Conservation (phyloP, 2,797 vertebrate species). For the Synaphobranchus kaupii region DNA sequence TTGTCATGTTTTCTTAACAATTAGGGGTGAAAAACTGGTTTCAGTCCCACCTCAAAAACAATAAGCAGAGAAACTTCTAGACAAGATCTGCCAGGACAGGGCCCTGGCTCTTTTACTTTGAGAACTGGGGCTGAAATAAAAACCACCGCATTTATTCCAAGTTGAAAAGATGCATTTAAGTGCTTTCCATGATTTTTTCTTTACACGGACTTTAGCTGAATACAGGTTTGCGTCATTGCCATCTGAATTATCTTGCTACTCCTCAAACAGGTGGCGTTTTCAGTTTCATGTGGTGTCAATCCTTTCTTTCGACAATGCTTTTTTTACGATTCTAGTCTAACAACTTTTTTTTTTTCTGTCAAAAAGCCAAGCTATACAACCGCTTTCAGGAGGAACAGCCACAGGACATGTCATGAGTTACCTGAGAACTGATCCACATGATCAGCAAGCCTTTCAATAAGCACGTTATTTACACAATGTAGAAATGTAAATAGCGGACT, state of each 20-base stretch:
- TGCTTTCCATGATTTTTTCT: not conserved
- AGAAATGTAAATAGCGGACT: not conserved
- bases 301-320: too few species aligned
- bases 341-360: not conserved
- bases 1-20: not conserved
- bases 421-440: not conserved
- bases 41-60: slow-evolving; percentile 33
- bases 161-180: not conserved
- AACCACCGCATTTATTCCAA: not conserved
- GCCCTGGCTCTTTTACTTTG: not conserved
- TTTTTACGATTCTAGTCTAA: not conserved
- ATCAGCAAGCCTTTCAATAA: not conserved
- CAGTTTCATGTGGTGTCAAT: not conserved
- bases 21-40: not conserved
- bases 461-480: not conserved
- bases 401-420: not conserved
- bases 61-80: not conserved
- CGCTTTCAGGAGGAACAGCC: not conserved
- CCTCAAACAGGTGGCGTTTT: not conserved
- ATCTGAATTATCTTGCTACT: not conserved
- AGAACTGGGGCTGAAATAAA: not conserved
- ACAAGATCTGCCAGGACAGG: not conserved
- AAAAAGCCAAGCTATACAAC: not conserved
- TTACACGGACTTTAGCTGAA: not conserved
- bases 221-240: not conserved